These are phyloP conservation scores for Nasonia giraulti DNA, from an alignment of 1,140 invertebrate genomes.

Conservation along the genomic window DNA sequence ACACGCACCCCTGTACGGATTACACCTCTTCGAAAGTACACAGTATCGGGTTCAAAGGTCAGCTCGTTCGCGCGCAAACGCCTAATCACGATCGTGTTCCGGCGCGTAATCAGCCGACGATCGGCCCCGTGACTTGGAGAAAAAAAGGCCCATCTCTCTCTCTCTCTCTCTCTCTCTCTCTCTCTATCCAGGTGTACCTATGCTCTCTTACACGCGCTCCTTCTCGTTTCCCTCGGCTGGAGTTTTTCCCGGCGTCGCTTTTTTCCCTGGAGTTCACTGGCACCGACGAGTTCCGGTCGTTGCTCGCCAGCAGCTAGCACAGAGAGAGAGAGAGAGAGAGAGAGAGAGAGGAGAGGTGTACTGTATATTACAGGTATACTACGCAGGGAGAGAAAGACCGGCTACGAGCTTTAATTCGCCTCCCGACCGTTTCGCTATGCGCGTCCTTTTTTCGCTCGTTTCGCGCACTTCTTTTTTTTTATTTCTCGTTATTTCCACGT, in stretches of 20 bases:
- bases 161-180: too few relatives aligned
- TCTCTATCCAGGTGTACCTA: neutral
- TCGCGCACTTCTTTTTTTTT: too few relatives aligned
- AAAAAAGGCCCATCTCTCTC: neutral
- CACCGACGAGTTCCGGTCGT: constrained; percentile 61
- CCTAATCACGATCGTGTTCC: constrained; percentile 30
- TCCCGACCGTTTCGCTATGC: neutral
- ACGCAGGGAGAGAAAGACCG: neutral
- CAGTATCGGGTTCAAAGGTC: constrained; percentile 16
- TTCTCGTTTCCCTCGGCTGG: neutral
- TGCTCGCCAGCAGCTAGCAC: constrained; percentile 48
- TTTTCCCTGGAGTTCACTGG: constrained; percentile 58
- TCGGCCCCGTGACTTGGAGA: neutral
- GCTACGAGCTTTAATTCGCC: neutral
- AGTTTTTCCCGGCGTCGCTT: constrained; percentile 29
- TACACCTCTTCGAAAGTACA: too few relatives aligned
- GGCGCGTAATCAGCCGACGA: neutral
- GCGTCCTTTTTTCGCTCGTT: neutral
- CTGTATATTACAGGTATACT: neutral
- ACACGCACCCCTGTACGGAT: too few relatives aligned
- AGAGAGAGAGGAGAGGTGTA: too few relatives aligned
- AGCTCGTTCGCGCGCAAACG: neutral
- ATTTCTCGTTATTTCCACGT: too few relatives aligned
- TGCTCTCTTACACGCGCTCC: neutral
- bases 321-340: constrained; percentile 23